Percentiles rank a stretch among this genome's conserved stretches.
phyloP scores from a whole-genome alignment of 2,113 vertebrate genomes.

The Capricornis sumatraensis region DNA sequence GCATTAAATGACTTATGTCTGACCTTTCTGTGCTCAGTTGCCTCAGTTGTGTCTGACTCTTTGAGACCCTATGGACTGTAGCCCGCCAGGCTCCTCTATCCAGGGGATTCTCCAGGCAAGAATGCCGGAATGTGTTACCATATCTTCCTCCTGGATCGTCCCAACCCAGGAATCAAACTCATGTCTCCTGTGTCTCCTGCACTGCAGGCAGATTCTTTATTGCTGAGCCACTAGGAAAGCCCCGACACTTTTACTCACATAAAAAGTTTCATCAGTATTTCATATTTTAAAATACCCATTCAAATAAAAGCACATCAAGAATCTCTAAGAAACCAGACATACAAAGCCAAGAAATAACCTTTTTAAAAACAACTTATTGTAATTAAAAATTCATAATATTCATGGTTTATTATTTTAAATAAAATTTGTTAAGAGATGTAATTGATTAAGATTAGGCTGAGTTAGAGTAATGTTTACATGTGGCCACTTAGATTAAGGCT shows the following conservation, averaged over 20 bases:
- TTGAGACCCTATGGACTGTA: background rate
- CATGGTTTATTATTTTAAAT: background rate
- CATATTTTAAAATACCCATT: background rate
- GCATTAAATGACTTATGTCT: background rate
- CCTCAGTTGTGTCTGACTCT: background rate
- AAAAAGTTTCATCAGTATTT: background rate
- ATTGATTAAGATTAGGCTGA: background rate
- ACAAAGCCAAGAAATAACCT: background rate
- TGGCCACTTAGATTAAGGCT: background rate
- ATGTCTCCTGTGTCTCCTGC: background rate
- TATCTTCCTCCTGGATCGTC: background rate
- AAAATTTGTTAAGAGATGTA: background rate
- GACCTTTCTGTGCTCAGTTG: background rate
- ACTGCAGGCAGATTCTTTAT: background rate
- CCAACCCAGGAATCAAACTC: background rate
- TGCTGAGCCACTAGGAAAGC: background rate
- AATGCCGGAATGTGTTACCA: background rate
- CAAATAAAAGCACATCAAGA: background rate
- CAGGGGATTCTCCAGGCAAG: background rate
- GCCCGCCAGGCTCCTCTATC: background rate
- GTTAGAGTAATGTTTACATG: background rate
- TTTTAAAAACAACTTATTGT: background rate
- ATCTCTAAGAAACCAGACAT: slow-evolving; percentile 14
- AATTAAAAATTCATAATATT: background rate
- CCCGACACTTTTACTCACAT: background rate